phyloP scores from a whole-genome alignment of 2,888 invertebrate genomes.

The Nemotelus pantherinus region DNA sequence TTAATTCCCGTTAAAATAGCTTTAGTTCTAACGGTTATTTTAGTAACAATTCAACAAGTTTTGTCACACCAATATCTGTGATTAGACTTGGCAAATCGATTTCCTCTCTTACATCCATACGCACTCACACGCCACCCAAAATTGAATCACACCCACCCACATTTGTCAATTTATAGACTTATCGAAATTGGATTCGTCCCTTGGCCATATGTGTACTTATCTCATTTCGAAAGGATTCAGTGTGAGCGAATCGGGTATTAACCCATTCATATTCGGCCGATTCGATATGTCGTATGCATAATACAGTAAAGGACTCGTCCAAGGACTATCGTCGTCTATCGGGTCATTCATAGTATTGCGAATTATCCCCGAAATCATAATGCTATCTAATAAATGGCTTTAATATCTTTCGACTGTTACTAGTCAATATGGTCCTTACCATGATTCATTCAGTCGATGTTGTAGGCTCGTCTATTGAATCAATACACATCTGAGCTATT shows the following conservation, averaged over 20 bases:
- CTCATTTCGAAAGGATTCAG: slow-evolving; percentile 30
- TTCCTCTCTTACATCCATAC: slow-evolving; percentile 3
- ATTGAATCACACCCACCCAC: slow-evolving; percentile 41
- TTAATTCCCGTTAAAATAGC: too few relatives aligned
- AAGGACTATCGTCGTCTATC: neutral
- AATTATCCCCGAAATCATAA: slow-evolving; percentile 32
- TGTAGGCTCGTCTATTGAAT: slow-evolving; percentile 2
- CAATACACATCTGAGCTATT: neutral
- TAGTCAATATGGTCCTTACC: slow-evolving; percentile 1
- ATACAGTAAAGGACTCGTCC: neutral
- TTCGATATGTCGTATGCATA: neutral
- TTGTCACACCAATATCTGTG: neutral
- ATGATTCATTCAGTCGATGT: slow-evolving; percentile 27
- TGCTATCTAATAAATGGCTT: slow-evolving; percentile 37
- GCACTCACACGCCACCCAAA: neutral
- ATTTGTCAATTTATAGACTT: slow-evolving; percentile 40
- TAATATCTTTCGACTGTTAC: slow-evolving; percentile 23
- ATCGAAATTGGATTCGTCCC: slow-evolving; percentile 39
- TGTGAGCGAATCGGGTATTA: slow-evolving; percentile 37
- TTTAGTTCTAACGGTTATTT: neutral
- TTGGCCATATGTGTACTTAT: slow-evolving; percentile 41
- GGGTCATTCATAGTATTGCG: slow-evolving; percentile 20
- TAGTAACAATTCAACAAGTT: neutral
- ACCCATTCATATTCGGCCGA: slow-evolving; percentile 34
- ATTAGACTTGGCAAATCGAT: slow-evolving; percentile 35